Base-by-base conservation (phyloP, 2,888 invertebrate species). In the Latrodectus hesperus region DNA sequence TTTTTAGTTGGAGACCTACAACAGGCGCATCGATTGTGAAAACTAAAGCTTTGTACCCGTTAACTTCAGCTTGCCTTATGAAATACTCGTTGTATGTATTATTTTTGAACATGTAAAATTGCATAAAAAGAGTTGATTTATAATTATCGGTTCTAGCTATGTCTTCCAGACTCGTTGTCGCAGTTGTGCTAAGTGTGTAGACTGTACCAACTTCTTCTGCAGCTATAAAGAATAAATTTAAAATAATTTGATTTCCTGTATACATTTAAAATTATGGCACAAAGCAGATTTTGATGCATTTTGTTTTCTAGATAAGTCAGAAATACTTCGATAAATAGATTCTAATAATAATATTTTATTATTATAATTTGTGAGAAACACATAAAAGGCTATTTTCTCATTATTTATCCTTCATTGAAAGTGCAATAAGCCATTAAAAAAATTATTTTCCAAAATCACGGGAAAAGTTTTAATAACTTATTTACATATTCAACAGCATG, bases 91-190 rank as follows among this genome's bases (percentile, higher is more conserved):
- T 60, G 60, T n/a, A 60, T 60, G 60, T 10, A 6, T n/a, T 12
- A n/a, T 16, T 60, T 60, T n/a, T 9, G 60, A 10, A 12, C 60
- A 60, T 60, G 60, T 60, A 60, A n/a, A 60, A n/a, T 60, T 60
- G 60, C 60, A 60, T 60, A 60, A 60, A 60, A 16, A 60, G n/a
- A 16, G 60, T 12, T 10, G 60, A 60, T 12, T 12, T 16, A 16
- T n/a, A n/a, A 11, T 94, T 92, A 1, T 96, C 95, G 0, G 95
- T 95, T 84, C 93, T 92, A 0, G 96, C 96, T 2, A 98, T 95
- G 92, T 98, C 97, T 92, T 98, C 98, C 80, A 98, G 94, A 68
- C 97, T 96, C 90, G 95, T 95, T 0, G 97, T 98, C 0, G 97
- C 94, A 87, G 97, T 94, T 0, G 98, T 98, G 90, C 97, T 97